Evolutionary conservation across 2,113 vertebrate genomes (phyloP).

Genomic region (Leptobrachium leishanense): DNA sequence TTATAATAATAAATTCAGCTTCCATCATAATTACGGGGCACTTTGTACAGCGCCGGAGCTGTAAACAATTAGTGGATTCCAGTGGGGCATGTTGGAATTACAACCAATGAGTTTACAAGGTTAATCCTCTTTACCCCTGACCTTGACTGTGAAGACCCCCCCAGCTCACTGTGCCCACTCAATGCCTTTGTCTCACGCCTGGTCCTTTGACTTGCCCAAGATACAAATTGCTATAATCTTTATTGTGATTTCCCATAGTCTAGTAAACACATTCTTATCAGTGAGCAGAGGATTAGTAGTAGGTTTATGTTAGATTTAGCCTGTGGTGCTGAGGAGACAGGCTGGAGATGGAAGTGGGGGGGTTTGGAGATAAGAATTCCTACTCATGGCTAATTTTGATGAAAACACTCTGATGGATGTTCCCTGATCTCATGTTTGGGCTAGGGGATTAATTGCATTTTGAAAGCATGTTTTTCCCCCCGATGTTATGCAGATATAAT

Average conservation of each 20-base stretch:
- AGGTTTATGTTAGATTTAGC: constrained; percentile 41
- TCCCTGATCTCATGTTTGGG: constrained; percentile 22
- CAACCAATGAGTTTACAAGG: constrained; percentile 20
- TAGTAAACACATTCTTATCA: constrained; percentile 46
- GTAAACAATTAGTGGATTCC: constrained; percentile 30
- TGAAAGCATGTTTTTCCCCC: background rate
- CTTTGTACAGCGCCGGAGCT: background rate
- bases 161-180: background rate
- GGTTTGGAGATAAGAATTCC: constrained; percentile 41
- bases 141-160: constrained; percentile 27
- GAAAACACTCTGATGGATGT: constrained; percentile 22
- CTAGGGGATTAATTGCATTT: background rate
- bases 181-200: background rate
- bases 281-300: constrained; percentile 17
- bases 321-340: constrained; percentile 28
- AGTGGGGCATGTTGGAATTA: constrained; percentile 16
- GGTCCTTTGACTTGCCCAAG: constrained; percentile 14
- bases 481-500: background rate
- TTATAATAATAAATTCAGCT: background rate
- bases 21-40: constrained; percentile 15
- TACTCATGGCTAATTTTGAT: constrained; percentile 27
- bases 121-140: constrained; percentile 9
- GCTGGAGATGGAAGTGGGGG: constrained; percentile 28
- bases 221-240: constrained; percentile 43
- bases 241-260: constrained; percentile 35